These are phyloP conservation scores for Julus scanicus DNA, from an alignment of 2,888 invertebrate genomes.

Conservation along the genomic window DNA sequence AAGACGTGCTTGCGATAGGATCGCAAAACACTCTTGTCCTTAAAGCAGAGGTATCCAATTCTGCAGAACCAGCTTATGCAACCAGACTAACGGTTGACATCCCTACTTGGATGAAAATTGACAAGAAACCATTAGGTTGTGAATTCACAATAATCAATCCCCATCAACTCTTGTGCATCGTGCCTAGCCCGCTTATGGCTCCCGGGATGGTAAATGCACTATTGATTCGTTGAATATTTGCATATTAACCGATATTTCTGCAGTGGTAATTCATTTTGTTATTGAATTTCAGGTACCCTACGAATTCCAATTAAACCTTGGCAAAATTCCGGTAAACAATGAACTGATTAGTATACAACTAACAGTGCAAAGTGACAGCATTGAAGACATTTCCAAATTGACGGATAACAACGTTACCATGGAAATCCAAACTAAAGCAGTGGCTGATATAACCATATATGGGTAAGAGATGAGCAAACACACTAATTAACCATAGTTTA, in stretches of 20 bases:
- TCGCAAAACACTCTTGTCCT: slow-evolving; percentile 42
- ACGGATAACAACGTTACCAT: slow-evolving; percentile 40
- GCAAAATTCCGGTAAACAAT: slow-evolving; percentile 45
- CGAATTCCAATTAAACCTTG: slow-evolving; percentile 49
- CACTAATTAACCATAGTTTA: neutral
- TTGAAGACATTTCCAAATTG: neutral
- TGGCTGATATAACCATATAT: slow-evolving; percentile 34
- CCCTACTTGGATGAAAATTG: slow-evolving; percentile 53
- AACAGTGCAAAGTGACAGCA: slow-evolving; percentile 46
- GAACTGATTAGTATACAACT: neutral
- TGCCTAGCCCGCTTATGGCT: slow-evolving; percentile 51
- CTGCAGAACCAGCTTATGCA: slow-evolving; percentile 50
- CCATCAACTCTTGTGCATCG: neutral
- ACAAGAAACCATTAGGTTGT: slow-evolving; percentile 48
- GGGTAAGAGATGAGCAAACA: slow-evolving; percentile 43
- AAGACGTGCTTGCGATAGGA: slow-evolving; percentile 46
- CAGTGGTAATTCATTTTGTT: too few relatives aligned
- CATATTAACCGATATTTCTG: too few relatives aligned
- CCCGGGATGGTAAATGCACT: neutral
- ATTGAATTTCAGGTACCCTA: slow-evolving; percentile 11
- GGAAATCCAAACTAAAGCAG: slow-evolving; percentile 1
- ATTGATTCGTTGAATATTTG: too few relatives aligned
- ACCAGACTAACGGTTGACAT: slow-evolving; percentile 40
- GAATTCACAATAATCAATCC: slow-evolving; percentile 20
- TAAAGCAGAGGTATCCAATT: slow-evolving; percentile 37